Evolutionary conservation across 2,888 invertebrate genomes (phyloP).

Genomic region (Ochropleura plecta): DNA sequence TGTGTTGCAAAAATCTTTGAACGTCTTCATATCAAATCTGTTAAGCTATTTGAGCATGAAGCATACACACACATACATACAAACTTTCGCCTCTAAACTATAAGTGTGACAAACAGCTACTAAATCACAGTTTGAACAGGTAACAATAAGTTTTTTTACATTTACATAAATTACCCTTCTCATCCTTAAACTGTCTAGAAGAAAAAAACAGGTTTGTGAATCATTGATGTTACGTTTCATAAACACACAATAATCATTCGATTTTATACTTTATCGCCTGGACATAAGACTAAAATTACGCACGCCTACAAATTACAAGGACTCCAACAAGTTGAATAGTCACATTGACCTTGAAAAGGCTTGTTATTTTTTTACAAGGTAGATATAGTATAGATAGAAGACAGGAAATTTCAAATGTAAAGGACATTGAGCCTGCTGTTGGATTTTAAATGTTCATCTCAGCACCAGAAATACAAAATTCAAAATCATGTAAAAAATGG

Average conservation of each 20-base stretch:
- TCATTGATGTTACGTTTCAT: neutral
- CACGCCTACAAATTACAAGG: neutral
- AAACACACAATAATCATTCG: neutral
- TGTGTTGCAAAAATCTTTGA: too few relatives aligned
- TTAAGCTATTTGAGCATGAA: too few relatives aligned
- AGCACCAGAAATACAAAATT: neutral
- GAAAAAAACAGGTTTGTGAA: conserved; percentile 12
- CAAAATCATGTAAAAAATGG: neutral
- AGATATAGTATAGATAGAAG: neutral
- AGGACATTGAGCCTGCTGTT: neutral
- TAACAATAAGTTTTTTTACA: conserved; percentile 3
- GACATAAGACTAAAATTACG: neutral
- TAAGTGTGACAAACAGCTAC: neutral
- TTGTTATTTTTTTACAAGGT: too few relatives aligned
- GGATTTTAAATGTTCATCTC: neutral
- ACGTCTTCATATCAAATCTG: too few relatives aligned
- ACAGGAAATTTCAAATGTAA: neutral
- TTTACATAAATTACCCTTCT: conserved; percentile 9
- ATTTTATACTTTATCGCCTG: neutral
- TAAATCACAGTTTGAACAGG: neutral
- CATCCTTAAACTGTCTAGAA: conserved; percentile 10
- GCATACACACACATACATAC: too few relatives aligned
- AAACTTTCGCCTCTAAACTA: too few relatives aligned
- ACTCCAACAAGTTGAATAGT: neutral
- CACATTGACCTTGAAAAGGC: conserved; percentile 9